These are phyloP conservation scores for Embiotoca jacksoni DNA, from an alignment of 2,113 vertebrate genomes.

Conservation along the genomic window DNA sequence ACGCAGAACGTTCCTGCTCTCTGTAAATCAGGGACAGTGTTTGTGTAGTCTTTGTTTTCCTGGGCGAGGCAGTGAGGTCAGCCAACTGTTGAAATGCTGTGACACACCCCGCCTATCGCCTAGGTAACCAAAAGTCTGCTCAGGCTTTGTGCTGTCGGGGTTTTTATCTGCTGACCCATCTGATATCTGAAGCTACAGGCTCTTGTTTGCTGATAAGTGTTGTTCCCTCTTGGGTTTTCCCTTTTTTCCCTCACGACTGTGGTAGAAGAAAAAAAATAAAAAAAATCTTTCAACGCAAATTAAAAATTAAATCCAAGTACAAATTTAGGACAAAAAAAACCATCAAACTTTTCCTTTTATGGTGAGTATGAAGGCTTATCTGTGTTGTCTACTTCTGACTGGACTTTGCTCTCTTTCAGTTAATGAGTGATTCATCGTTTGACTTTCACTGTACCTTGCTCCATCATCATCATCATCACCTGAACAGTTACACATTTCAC, in stretches of 20 bases:
- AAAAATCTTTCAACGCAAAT: not conserved
- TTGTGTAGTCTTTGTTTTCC: slow-evolving; percentile 66
- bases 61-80: slow-evolving; percentile 68
- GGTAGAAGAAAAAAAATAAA: not conserved
- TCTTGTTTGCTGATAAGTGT: slow-evolving; percentile 38
- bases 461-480: not conserved
- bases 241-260: not conserved
- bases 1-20: slow-evolving; percentile 26
- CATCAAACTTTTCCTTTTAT: not conserved
- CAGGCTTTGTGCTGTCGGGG: slow-evolving; percentile 27
- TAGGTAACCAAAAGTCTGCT: slow-evolving; percentile 62
- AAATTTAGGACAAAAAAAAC: not conserved
- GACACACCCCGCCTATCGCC: slow-evolving; percentile 70
- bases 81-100: slow-evolving; percentile 68
- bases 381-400: slow-evolving; percentile 10
- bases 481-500: slow-evolving; percentile 26
- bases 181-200: slow-evolving; percentile 40
- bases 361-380: not conserved
- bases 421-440: slow-evolving; percentile 70
- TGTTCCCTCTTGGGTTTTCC: slow-evolving; percentile 22
- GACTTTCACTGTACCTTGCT: slow-evolving; percentile 48
- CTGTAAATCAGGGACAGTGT: slow-evolving; percentile 61
- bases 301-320: not conserved
- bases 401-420: slow-evolving; percentile 74
- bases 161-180: slow-evolving; percentile 68